phyloP scores from a whole-genome alignment of 2,888 invertebrate species.

The Pristionchus japonicus region DNA sequence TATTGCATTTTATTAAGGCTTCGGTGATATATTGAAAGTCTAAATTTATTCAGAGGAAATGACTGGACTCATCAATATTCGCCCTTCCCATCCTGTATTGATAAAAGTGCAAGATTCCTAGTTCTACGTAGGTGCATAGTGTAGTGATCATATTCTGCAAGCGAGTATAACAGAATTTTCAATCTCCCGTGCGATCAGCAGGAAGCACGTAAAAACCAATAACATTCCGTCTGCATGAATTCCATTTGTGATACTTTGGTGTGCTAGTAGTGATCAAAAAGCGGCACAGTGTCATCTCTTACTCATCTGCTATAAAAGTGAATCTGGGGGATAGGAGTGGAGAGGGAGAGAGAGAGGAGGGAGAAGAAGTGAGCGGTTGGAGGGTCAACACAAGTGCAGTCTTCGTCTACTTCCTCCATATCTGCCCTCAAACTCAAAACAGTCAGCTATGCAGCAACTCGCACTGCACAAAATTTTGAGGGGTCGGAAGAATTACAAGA shows the following conservation, averaged over 20 bases:
- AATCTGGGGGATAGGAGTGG: not conserved
- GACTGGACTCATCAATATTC: not conserved
- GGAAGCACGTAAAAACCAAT: not conserved
- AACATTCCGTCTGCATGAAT: not conserved
- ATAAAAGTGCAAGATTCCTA: not conserved
- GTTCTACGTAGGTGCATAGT: not conserved
- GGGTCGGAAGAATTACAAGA: not conserved
- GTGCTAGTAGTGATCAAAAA: not conserved
- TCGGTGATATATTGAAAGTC: too few relatives aligned
- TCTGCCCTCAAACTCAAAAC: not conserved
- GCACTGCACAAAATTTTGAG: not conserved
- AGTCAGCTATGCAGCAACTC: not conserved
- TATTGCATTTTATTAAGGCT: too few relatives aligned
- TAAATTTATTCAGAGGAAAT: not conserved
- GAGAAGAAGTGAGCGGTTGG: too few relatives aligned
- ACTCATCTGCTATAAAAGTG: not conserved
- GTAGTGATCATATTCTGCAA: not conserved
- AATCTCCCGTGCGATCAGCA: not conserved
- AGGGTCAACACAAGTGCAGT: conserved; percentile 4
- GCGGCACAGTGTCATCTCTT: not conserved
- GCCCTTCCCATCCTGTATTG: not conserved
- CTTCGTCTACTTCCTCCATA: not conserved
- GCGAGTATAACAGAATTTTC: not conserved
- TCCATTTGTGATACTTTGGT: not conserved
- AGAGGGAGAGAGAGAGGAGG: not conserved